Evolutionary conservation across 2,113 vertebrate species (phyloP).

Genomic region (Hippopotamus amphibius): DNA sequence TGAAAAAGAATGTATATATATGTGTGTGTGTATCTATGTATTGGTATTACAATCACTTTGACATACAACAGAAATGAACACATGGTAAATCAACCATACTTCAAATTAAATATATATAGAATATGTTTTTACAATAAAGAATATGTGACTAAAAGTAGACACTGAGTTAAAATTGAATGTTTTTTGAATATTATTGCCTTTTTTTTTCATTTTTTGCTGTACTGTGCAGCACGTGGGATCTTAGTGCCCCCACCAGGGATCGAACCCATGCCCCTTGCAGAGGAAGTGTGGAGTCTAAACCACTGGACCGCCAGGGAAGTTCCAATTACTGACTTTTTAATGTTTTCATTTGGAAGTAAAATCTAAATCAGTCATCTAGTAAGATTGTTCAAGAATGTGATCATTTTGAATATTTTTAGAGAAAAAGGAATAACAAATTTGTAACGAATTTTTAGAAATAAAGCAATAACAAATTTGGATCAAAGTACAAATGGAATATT

Average conservation of each 20-base stretch:
- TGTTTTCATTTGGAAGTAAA: conserved; percentile 41
- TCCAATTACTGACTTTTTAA: background rate
- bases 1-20: background rate
- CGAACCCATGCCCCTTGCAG: no score
- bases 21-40: background rate
- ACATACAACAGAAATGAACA: background rate
- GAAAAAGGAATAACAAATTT: conserved; percentile 3
- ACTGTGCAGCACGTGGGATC: no score
- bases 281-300: no score
- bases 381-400: background rate
- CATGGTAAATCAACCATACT: background rate
- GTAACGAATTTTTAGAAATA: conserved; percentile 28
- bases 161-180: background rate
- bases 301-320: no score
- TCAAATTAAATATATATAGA: background rate
- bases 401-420: conserved; percentile 42
- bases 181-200: background rate
- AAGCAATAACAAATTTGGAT: background rate
- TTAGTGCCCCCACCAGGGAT: no score
- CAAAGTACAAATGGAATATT: background rate
- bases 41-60: background rate
- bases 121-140: background rate
- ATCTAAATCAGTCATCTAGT: background rate
- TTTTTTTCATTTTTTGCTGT: no score
- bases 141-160: background rate